A percentile compares a stretch with the other conserved stretches of the same genome.
These are phyloP conservation scores for Asbolus verrucosus DNA, from an alignment of 1,140 invertebrate genomes.

Conservation along the genomic window DNA sequence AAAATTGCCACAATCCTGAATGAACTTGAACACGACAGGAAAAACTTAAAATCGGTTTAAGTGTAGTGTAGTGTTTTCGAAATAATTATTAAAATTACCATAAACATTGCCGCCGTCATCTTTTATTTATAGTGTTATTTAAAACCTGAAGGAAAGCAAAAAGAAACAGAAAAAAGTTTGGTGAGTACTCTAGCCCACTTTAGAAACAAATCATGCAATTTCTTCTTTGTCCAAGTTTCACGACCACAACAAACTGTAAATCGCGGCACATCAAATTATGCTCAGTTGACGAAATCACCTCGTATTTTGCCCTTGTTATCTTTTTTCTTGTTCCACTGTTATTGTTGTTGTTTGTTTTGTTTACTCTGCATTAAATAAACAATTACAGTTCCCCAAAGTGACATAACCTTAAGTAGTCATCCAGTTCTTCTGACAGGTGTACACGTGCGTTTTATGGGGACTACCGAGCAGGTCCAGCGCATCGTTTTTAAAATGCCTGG, in stretches of 20 bases:
- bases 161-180: constrained; percentile 4
- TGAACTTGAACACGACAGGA: constrained; percentile 11
- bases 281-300: background rate
- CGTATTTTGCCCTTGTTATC: constrained; percentile 1
- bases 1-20: constrained; percentile 32
- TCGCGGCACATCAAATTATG: no score
- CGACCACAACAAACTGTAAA: no score
- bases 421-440: constrained; percentile 42
- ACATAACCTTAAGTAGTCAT: constrained; percentile 41
- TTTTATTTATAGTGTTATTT: constrained; percentile 30
- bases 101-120: constrained; percentile 5
- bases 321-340: constrained; percentile 6
- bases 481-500: constrained; percentile 30
- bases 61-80: constrained; percentile 14
- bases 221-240: constrained; percentile 34
- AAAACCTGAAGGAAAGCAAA: constrained; percentile 14
- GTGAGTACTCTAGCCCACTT: constrained; percentile 9
- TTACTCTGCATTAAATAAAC: constrained; percentile 28
- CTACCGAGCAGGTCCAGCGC: constrained; percentile 42
- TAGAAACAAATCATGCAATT: constrained; percentile 14
- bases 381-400: constrained; percentile 21
- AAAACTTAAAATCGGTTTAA: constrained; percentile 15
- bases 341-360: constrained; percentile 19
- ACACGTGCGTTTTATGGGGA: constrained; percentile 36
- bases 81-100: constrained; percentile 9